Evolutionary conservation across 1,140 invertebrate species (phyloP).

Genomic region (Scaptomyza pallida): DNA sequence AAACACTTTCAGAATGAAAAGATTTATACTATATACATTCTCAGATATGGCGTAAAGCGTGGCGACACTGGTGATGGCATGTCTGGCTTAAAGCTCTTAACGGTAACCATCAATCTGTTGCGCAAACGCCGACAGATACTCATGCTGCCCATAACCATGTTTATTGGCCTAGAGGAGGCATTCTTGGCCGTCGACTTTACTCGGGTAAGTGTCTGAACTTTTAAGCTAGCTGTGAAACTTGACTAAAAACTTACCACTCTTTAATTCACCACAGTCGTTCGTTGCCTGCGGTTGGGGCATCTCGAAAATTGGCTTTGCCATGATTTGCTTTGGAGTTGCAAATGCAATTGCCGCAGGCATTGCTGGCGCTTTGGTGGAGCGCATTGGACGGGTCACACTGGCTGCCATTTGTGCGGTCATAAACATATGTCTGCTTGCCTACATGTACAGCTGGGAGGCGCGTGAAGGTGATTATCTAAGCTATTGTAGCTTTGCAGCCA

Average conservation of each 20-base stretch:
- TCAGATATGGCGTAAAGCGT: constrained; percentile 74
- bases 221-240: constrained; percentile 1
- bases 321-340: constrained; percentile 94
- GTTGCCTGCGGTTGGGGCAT: constrained; percentile 95
- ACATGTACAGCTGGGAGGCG: constrained; percentile 90
- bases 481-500: constrained; percentile 93
- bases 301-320: constrained; percentile 94
- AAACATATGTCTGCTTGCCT: constrained; percentile 88
- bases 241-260: background rate
- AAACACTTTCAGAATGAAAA: background rate
- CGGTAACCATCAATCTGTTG: constrained; percentile 91
- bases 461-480: constrained; percentile 88
- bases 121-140: constrained; percentile 91
- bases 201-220: constrained; percentile 86
- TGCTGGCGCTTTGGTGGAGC: constrained; percentile 91
- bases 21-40: background rate
- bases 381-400: constrained; percentile 88
- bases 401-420: constrained; percentile 91
- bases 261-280: constrained; percentile 88
- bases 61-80: constrained; percentile 71
- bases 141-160: constrained; percentile 95
- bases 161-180: constrained; percentile 96
- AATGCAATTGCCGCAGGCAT: constrained; percentile 92
- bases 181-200: constrained; percentile 96
- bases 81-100: constrained; percentile 88